phyloP scores from a whole-genome alignment of 1,140 invertebrate genomes.

The Amyelois transitella region DNA sequence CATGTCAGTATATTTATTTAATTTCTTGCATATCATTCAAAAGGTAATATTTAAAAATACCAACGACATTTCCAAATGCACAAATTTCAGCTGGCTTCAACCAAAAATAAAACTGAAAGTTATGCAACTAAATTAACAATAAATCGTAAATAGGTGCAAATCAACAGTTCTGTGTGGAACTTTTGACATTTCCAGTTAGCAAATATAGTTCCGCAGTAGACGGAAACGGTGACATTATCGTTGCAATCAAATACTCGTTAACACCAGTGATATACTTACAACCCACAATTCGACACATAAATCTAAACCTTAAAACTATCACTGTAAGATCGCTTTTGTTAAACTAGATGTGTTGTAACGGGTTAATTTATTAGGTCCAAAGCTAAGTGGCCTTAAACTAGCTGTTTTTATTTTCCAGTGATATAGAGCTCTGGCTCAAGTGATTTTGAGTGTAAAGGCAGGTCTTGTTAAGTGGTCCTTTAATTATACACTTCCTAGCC shows the following conservation, averaged over 20 bases:
- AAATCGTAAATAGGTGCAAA: not conserved
- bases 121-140: not conserved
- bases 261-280: slow-evolving; percentile 7
- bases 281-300: too few relatives aligned
- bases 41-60: too few relatives aligned
- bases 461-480: not conserved
- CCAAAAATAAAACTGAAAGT: not conserved
- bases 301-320: not conserved
- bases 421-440: not conserved
- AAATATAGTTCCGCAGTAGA: slow-evolving; percentile 8
- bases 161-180: not conserved
- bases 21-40: too few relatives aligned
- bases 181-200: not conserved
- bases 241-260: slow-evolving; percentile 17
- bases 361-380: slow-evolving; percentile 3
- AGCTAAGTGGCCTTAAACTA: slow-evolving; percentile 4
- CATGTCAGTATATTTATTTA: too few relatives aligned
- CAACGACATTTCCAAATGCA: too few relatives aligned
- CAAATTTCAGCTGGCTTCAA: not conserved
- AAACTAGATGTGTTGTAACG: not conserved
- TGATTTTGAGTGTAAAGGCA: not conserved
- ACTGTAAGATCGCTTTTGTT: not conserved
- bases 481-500: not conserved
- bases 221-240: slow-evolving; percentile 14
- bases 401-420: slow-evolving; percentile 5